Percentiles rank a stretch among this genome's conserved stretches.
These are phyloP conservation scores for Cheirogaleus major DNA, from an alignment of 2,797 vertebrate genomes.

Conservation along the genomic window DNA sequence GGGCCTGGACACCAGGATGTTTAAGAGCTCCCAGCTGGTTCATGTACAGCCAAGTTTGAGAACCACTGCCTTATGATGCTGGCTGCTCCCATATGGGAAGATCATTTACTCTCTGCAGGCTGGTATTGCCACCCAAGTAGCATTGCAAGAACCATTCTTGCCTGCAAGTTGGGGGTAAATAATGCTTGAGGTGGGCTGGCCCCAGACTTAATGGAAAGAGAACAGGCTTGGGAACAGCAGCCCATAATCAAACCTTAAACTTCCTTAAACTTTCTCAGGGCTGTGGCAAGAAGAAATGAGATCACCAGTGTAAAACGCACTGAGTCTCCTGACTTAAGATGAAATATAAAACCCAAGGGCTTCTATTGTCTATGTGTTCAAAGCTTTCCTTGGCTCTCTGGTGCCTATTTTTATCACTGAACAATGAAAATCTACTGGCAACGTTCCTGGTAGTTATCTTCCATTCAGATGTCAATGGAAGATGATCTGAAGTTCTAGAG, in stretches of 20 bases:
- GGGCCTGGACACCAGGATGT: neutral
- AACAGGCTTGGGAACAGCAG: neutral
- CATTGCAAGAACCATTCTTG: neutral
- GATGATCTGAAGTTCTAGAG: conserved; percentile 49
- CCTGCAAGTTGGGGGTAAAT: neutral
- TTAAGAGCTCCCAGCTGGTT: neutral
- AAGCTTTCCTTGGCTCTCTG: neutral
- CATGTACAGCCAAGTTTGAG: neutral
- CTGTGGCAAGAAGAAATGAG: neutral
- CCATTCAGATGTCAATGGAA: conserved; percentile 38
- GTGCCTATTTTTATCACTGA: conserved; percentile 42
- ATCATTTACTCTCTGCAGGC: neutral
- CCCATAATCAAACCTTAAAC: neutral
- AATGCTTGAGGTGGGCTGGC: neutral
- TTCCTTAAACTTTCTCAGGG: neutral
- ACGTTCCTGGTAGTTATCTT: neutral
- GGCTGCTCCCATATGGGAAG: neutral
- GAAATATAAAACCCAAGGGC: conserved; percentile 20
- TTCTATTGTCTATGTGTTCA: neutral
- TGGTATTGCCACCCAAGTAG: neutral
- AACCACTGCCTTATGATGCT: neutral
- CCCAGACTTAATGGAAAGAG: neutral
- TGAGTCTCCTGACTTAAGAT: neutral
- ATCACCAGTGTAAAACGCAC: neutral
- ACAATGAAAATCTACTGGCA: conserved; percentile 43